Base-by-base conservation (phyloP, 2,113 vertebrate species). In the Corydoras sp. region DNA sequence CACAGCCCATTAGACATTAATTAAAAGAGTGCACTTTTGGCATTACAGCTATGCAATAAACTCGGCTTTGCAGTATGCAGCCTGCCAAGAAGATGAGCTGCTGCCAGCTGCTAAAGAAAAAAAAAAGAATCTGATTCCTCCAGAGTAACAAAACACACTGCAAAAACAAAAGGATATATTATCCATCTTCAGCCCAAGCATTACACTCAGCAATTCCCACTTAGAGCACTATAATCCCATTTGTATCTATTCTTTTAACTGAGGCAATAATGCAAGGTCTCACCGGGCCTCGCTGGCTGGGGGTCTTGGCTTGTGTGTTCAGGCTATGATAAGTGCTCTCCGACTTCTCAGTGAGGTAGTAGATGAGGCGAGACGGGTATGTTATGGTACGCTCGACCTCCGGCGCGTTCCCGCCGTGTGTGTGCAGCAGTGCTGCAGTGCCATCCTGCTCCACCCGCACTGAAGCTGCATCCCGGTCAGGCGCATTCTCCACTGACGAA, bases 261-360 rank as follows among this genome's bases (percentile, higher is more conserved):
- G 48, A 13, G 49, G 54, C 49, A 50, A 15, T 11, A 48, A 30
- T 15, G 4, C 15, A 13, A 18, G 3, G 29, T n/a, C 76, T 85
- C 86, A 99, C 97, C 94, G 95, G 93, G 76, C 89, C 86, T 10
- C 92, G 90, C 75, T 90, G 85, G 78, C 91, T 90, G 84, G 96
- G 95, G 86, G 91, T 89, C 81, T 89, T 93, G 80, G 90, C 82
- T 79, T 83, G 91, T 43, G 97, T 99, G 86, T 97, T 93, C 86
- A 99, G 89, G 85, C 95, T 86, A 84, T 95, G 94, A 76, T 94
- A 95, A 78, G 95, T 93, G 71, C 93, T 98, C 88, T 99, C 97
- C 0, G 88, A 91, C 81, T 96, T 93, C 84, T 91, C 93, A 72
- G 98, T 96, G 78, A 97, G 88, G 84, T 96, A 98, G 90, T 98